These are phyloP conservation scores for Lontra canadensis DNA, from an alignment of 2,113 vertebrate species.

Conservation along the genomic window DNA sequence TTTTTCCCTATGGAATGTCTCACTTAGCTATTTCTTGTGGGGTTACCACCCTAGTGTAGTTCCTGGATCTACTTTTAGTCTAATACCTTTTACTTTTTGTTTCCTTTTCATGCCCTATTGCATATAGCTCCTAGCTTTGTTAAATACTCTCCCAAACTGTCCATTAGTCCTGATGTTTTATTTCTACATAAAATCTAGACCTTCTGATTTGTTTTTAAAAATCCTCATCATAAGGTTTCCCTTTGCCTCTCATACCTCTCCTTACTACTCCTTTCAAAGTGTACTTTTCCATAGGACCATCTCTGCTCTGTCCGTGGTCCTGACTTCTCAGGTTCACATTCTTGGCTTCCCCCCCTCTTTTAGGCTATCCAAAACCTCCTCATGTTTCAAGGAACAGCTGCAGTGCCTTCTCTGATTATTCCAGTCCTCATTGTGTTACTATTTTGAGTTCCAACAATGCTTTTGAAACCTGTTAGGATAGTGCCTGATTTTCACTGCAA, in stretches of 20 bases:
- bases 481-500: neutral
- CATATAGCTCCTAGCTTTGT: neutral
- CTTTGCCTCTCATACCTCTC: neutral
- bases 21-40: neutral
- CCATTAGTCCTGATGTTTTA: neutral
- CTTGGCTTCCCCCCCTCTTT: neutral
- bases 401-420: conserved; percentile 13
- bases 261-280: neutral
- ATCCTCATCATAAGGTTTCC: neutral
- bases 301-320: conserved; percentile 68
- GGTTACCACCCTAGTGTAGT: neutral
- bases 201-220: conserved; percentile 40
- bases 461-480: neutral
- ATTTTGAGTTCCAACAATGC: neutral
- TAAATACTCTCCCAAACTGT: neutral
- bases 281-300: neutral
- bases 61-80: neutral
- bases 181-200: neutral
- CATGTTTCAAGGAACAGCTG: neutral
- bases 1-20: neutral
- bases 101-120: neutral
- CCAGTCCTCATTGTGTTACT: neutral
- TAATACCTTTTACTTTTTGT: neutral
- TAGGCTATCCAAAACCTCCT: neutral
- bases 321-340: conserved; percentile 29